Conservation (phyloP, 2,113 vertebrate species). For the Archilochus colubris region DNA sequence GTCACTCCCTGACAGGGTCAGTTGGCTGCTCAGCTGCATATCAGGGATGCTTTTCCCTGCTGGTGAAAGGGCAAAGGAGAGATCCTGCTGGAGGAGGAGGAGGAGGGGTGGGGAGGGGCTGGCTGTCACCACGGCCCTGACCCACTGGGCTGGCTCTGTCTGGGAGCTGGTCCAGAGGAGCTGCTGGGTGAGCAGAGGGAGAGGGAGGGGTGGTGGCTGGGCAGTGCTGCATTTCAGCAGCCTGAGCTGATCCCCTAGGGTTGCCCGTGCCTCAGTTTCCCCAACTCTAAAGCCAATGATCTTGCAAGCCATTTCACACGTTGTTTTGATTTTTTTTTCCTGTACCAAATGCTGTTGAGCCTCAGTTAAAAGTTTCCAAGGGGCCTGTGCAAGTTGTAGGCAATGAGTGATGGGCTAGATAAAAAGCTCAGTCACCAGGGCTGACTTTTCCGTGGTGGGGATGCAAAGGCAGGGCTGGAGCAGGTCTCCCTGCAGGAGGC, state of each 20-base stretch:
- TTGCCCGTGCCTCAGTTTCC: not conserved
- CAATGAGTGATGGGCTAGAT: rapidly evolving
- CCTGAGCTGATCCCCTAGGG: not conserved
- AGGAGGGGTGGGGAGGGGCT: not conserved
- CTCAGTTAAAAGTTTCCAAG: not conserved
- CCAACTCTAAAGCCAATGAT: not conserved
- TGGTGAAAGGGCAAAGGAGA: constrained; percentile 38
- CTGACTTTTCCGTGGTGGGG: not conserved
- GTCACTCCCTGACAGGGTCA: constrained; percentile 63
- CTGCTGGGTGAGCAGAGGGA: not conserved
- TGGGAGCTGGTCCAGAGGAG: not conserved
- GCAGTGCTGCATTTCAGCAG: not conserved
- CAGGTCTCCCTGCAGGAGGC: constrained; percentile 22
- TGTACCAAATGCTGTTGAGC: rapidly evolving
- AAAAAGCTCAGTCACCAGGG: not conserved
- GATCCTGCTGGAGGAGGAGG: not conserved
- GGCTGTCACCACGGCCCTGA: not conserved
- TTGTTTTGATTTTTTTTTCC: no score
- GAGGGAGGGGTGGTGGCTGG: not conserved
- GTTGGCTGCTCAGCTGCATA: constrained; percentile 45
- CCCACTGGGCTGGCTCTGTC: rapidly evolving
- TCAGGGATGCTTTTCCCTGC: constrained; percentile 28
- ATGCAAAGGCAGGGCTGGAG: not conserved
- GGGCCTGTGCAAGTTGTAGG: not conserved
- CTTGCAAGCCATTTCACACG: not conserved